Evolutionary conservation across 2,888 invertebrate genomes (phyloP), one percentile per base, ranked within the genome.

Genomic region (Drosophila monieri): DNA sequence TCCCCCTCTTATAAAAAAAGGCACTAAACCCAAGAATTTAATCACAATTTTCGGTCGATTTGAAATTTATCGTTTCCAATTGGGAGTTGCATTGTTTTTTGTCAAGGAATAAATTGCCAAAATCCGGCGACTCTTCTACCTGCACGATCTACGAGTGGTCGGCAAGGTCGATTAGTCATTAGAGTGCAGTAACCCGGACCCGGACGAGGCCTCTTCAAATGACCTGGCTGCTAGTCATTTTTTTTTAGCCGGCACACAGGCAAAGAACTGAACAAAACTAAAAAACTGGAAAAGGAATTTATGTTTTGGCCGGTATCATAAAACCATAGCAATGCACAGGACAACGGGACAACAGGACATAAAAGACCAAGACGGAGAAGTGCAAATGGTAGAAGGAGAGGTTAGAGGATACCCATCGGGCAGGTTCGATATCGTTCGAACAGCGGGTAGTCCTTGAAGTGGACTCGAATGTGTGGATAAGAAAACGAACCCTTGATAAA

Each of bases 141-240:
- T 80, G 84, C 37, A 49, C 23, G 54, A 52, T 64, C 65, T 37
- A 64, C 52, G 51, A 64, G 49, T 48, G 51, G 58, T 60, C 65
- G 66, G 47, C 86, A 83, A 79, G 86, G 86, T 75, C 84, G 77
- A 83, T 80, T 80, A 83, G 84, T 80, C 80, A 80, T 79, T 83
- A 73, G 59, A 77, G 64, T 72, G 77, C 78, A 64, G 65, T 48
- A 62, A 12, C 49, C 25, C 64, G 61, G 25, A 44, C 32, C 14
- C 10, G 10, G 25, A 39, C 56, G 49, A 60, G 68, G 49, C 47
- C 44, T 61, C 55, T 65, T 78, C 77, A 70, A 85, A 61, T 76
- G 85, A 75, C 84, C 77, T 77, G 73, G 68, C 66, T 77, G 73
- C 71, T 64, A 67, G 72, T 53, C 73, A 69, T 53, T 71, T 76